These are phyloP conservation scores for Lucifuga dentata DNA, from an alignment of 2,113 vertebrate genomes.

Conservation along the genomic window DNA sequence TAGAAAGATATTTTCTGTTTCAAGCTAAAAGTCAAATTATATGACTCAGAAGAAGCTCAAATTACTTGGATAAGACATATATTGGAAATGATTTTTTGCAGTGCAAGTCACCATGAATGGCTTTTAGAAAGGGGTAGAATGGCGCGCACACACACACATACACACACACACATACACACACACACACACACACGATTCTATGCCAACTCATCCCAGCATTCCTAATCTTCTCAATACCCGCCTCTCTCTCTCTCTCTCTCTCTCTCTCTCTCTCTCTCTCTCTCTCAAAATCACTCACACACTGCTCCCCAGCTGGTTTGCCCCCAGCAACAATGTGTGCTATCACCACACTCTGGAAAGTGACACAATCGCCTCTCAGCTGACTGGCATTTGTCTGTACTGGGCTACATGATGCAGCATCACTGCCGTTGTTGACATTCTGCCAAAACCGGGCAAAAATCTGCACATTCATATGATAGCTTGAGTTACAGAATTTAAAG, in stretches of 20 bases:
- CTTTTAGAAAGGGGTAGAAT: constrained; percentile 57
- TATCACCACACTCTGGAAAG: constrained; percentile 66
- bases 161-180: constrained; percentile 61
- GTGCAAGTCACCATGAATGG: constrained; percentile 62
- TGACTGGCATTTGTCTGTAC: constrained; percentile 59
- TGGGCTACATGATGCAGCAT: constrained; percentile 52
- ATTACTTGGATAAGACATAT: too few relatives aligned
- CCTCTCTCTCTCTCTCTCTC: constrained; percentile 29
- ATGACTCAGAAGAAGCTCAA: not conserved
- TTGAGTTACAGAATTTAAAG: not conserved
- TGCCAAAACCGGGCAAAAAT: not conserved
- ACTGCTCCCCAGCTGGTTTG: constrained; percentile 32
- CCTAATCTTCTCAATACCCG: constrained; percentile 45
- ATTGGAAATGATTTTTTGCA: constrained; percentile 2
- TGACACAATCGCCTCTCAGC: constrained; percentile 64
- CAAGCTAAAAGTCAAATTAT: constrained; percentile 3
- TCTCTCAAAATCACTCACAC: constrained; percentile 29
- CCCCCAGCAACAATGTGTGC: constrained; percentile 55
- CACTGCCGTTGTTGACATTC: not conserved
- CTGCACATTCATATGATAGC: not conserved
- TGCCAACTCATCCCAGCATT: constrained; percentile 59
- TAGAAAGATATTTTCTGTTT: not conserved
- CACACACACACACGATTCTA: constrained; percentile 35
- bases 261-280: not conserved
- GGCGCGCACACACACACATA: constrained; percentile 60